Base-by-base conservation (phyloP, 2,888 invertebrate genomes). In the Agrochola lychnidis region DNA sequence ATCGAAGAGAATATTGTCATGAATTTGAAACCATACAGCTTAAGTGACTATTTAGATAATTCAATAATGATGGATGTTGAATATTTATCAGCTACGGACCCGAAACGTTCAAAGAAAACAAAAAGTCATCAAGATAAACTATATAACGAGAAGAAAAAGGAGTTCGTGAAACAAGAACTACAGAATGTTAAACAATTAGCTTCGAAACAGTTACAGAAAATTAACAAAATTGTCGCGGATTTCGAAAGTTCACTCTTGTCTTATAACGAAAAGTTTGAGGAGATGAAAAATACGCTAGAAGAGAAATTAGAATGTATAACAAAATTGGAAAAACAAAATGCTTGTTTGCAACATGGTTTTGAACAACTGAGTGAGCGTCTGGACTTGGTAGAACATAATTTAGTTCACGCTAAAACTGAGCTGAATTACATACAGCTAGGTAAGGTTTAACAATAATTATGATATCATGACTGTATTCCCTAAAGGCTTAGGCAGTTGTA, bases 261-360 rank as follows among this genome's bases (percentile, higher is more conserved):
- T 0, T 51, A 6, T 10, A 42, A 42, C 0, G 30, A 6, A 0
- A 53, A 16, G 0, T 42, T 19, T 16, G 51, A 62, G 19, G 36
- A 36, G 0, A 25, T 75, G 10, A 45, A n/a, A 7, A 4, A 2
- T 10, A 45, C 4, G 16, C 1, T 56, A 0, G 53, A 36, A 25
- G 12, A 56, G 3, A 63, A 76, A 63, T 36, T 51, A 16, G 45
- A 53, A 12, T 4, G 9, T 45, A 40, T 75, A 22, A 16, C 48
- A 12, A 19, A 9, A 3, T 19, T 74, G 2, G 75, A 74, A 36
- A 4, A 9, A 25, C 22, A 75, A 3, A 75, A 75, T 63, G 45
- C 45, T 63, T 25, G 1, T 40, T 76, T 76, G 25, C 45, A 56
- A 40, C 0, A 22, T 4, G 10, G 36, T 25, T n/a, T 53, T 4